Evolutionary conservation across 2,888 invertebrate genomes (phyloP), one percentile per base, ranked within the genome.

Genomic region (Aphodius granarius): DNA sequence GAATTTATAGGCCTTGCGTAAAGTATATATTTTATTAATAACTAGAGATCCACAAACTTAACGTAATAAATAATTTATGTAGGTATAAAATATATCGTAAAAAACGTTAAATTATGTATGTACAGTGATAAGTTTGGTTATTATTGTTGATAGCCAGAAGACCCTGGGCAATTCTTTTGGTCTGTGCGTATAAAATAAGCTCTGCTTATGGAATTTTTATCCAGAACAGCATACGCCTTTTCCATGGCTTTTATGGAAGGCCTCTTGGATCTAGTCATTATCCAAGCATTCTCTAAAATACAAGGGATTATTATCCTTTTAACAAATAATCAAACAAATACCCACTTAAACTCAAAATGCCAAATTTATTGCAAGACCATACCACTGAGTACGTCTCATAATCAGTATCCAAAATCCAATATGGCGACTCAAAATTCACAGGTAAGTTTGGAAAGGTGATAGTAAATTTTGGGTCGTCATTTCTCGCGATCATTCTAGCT

Each of bases 401-500:
- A 83, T 93, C 92, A 0, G 93, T 92, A 22, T 88, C 90, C 15
- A 93, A 81, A 0, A 93, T 86, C 91, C 92, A 92, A 81, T 92
- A 92, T 0, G 90, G 89, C 0, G 89, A 88, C 21, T 90, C 88
- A 63, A 88, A 86, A 23, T 87, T 83, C 23, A 90, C 88, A 86
- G 85, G 64, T 86, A 92, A 83, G 0, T 91, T 90, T 0, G 92
- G 91, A 84, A 93, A 93, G 23, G 87, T 87, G 18, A 93, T 91
- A 0, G 88, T 86, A 23, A 93, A 87, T 85, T 91, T 92, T n/a
- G 89, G 90, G 73, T 90, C 91, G 70, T 89, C 89, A 0, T 89
- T 85, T 62, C 88, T 85, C 76, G 89, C 89, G 64, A 88, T 87
- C 78, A 89, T 86, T 71, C 85, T 88, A 1, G 90, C 92, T 74